Evolutionary conservation across 2,888 invertebrate species (phyloP).

Genomic region (Disparrhopalites patrizii): DNA sequence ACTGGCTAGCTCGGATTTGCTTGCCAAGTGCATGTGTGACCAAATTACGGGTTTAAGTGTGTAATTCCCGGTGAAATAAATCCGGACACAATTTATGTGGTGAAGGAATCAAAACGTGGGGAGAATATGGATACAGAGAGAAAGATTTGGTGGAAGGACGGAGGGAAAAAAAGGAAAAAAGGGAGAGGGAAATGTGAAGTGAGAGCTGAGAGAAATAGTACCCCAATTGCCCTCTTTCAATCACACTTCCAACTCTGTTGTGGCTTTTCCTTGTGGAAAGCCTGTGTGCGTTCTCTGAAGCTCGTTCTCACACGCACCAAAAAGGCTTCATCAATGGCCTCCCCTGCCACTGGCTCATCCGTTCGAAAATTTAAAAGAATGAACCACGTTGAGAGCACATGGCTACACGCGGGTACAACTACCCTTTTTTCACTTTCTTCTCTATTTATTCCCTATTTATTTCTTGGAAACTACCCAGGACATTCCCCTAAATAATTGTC

Average conservation of each 20-base stretch:
- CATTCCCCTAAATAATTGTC: no score
- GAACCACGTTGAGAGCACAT: no score
- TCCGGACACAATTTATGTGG: no score
- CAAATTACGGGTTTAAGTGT: no score
- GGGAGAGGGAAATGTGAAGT: not conserved
- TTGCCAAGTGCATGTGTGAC: no score
- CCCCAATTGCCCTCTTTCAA: conserved; percentile 45
- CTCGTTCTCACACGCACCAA: no score
- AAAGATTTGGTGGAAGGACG: not conserved
- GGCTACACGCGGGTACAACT: no score
- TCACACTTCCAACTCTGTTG: conserved; percentile 38
- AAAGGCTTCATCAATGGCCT: conserved; percentile 18
- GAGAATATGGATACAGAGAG: not conserved
- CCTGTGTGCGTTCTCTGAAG: conserved; percentile 1
- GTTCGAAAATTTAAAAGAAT: conserved; percentile 30
- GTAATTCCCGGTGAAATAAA: no score
- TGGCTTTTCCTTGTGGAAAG: conserved; percentile 10
- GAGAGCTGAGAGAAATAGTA: conserved; percentile 13
- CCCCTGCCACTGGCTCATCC: not conserved
- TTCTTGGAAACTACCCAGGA: no score
- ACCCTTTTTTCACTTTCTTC: no score
- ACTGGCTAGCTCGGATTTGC: no score
- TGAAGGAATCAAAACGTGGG: not conserved
- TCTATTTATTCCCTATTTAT: no score
- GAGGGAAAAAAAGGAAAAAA: not conserved